phyloP scores from a whole-genome alignment of 2,113 vertebrate genomes.

The Rhagologus leucostigma region DNA sequence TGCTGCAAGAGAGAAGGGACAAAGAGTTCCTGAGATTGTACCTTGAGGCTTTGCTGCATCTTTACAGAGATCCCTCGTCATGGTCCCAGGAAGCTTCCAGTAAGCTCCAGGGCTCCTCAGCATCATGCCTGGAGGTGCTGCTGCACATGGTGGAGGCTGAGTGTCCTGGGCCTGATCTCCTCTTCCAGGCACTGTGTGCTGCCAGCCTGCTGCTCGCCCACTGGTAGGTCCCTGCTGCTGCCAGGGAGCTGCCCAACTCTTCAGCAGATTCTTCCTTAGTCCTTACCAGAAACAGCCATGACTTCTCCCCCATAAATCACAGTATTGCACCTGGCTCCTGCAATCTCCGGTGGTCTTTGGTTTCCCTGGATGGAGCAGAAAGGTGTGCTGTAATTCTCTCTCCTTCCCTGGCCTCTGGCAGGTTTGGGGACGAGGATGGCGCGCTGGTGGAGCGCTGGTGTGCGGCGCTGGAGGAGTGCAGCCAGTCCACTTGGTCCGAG shows the following conservation, averaged over 20 bases:
- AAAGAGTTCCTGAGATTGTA: constrained; percentile 73
- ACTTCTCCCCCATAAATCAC: not conserved
- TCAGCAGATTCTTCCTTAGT: not conserved
- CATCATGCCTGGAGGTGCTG: constrained; percentile 72
- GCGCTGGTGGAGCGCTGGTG: constrained; percentile 71
- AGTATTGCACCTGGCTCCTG: not conserved
- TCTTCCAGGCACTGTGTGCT: constrained; percentile 67
- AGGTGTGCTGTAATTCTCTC: not conserved
- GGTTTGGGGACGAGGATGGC: not conserved
- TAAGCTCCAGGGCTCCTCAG: not conserved
- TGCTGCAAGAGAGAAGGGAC: constrained; percentile 59
- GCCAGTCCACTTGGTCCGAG: constrained; percentile 57
- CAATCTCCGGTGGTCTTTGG: rapidly evolving
- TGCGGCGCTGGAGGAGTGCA: constrained; percentile 62
- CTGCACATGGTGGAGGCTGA: constrained; percentile 71
- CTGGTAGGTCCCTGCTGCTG: not conserved
- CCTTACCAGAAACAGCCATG: not conserved
- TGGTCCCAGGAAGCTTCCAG: not conserved
- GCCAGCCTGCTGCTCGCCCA: constrained; percentile 74
- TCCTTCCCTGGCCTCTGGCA: not conserved
- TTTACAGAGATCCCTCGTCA: not conserved
- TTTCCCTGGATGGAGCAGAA: not conserved
- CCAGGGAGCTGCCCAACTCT: not conserved
- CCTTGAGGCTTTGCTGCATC: constrained; percentile 74
- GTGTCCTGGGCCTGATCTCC: constrained; percentile 72